Base-by-base conservation (phyloP, 2,113 vertebrate species). In the Odocoileus hemionus region DNA sequence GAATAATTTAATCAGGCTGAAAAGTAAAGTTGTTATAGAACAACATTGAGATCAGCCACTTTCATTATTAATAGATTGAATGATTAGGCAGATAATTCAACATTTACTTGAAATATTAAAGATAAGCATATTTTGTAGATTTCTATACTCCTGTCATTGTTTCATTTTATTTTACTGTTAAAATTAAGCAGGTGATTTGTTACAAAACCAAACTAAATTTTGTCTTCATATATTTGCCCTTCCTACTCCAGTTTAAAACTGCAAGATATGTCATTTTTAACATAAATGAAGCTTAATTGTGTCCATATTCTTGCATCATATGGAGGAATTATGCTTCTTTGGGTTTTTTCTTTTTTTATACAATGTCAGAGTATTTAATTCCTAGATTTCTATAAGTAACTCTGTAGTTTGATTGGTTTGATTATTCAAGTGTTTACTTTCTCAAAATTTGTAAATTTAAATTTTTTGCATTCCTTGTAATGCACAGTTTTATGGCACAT, bases 121-220 rank as follows among this genome's bases (percentile, higher is more conserved):
- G 17, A 28, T 61, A 86, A 64, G 30, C n/a, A n/a, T 78, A 9
- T 47, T 47, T 87, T 26, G 9, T 47, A 47, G 36, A 87, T 96
- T 92, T 96, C 3, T 85, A 15, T 82, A 60, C 9, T 36, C 55
- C 33, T 43, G 3, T 61, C 15, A 25, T 70, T 55, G 4, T 95
- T 89, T 92, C 16, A 50, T 76, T 95, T 76, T 90, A 80, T 95
- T 97, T 93, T 55, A 95, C 8, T 80, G 23, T 80, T 76, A 84
- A 83, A 7, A 36, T 57, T 28, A 93, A 92, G 36, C 21, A n/a
- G 16, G 55, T 88, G 76, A 91, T 67, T 87, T 89, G 94, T 78
- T 85, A 39, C 10, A 76, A 95, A 89, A 17, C 47, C 67, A 95
- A 79, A 52, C 14, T 89, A 39, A 39, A 1, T 67, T 83, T 89